phyloP scores from a whole-genome alignment of 92 coral and sea anemone species.

The Epizoanthus illoricatus region DNA sequence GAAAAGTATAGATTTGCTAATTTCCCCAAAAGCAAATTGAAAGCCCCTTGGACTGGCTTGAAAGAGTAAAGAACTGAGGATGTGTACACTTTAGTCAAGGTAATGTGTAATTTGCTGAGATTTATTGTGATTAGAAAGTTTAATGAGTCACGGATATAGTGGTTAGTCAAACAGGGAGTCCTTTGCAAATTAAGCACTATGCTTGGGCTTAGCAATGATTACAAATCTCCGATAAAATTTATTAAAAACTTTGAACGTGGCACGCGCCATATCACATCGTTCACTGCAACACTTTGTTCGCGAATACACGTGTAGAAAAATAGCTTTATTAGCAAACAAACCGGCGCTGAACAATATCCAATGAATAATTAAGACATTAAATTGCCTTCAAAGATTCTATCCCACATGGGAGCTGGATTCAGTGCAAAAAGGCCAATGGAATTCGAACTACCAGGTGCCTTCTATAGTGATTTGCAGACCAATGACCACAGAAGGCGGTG shows the following conservation, averaged over 20 bases:
- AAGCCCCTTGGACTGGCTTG: conserved; percentile 41
- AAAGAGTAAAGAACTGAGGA: conserved; percentile 49
- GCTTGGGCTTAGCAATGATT: neutral
- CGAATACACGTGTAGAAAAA: conserved; percentile 70
- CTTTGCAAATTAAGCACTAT: conserved; percentile 42
- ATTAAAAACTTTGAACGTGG: conserved; percentile 38
- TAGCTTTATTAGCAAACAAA: conserved; percentile 69
- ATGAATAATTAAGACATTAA: conserved; percentile 61
- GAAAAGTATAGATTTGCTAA: conserved; percentile 60
- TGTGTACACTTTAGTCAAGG: conserved; percentile 44
- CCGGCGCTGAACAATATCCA: conserved; percentile 66
- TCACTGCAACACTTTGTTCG: conserved; percentile 55
- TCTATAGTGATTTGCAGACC: conserved; percentile 71
- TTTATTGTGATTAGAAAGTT: conserved; percentile 55
- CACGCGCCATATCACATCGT: conserved; percentile 45
- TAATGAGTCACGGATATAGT: conserved; percentile 49
- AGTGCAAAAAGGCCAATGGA: conserved; percentile 74
- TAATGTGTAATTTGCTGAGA: conserved; percentile 65
- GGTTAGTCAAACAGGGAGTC: conserved; percentile 45
- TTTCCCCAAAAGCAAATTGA: conserved; percentile 67
- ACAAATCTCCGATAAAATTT: conserved; percentile 37
- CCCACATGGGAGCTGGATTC: conserved; percentile 54
- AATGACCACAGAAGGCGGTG: conserved; percentile 31
- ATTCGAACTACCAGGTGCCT: conserved; percentile 78
- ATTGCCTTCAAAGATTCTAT: conserved; percentile 70